phyloP scores from a whole-genome alignment of 2,797 vertebrate species.

The Bufotes viridis region DNA sequence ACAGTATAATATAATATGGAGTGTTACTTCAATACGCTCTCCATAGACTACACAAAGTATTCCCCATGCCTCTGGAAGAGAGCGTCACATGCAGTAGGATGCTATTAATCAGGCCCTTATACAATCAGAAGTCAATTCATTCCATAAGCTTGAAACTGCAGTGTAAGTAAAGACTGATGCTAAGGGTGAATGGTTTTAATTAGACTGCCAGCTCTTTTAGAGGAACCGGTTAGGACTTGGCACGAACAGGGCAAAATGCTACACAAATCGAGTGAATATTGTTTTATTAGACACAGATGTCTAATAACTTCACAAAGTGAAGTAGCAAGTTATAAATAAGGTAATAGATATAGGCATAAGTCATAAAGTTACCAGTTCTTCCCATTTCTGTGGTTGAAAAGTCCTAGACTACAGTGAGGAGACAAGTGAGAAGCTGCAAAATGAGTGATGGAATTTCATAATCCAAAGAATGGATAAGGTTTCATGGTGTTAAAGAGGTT shows the following conservation, averaged over 20 bases:
- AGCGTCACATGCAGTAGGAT: not conserved
- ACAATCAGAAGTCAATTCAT: not conserved
- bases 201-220: not conserved
- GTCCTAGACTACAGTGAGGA: not conserved
- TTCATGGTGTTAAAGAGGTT: not conserved
- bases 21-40: not conserved
- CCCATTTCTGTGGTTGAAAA: not conserved
- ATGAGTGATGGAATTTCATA: not conserved
- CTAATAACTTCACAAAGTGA: not conserved
- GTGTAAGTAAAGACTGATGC: not conserved
- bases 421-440: not conserved
- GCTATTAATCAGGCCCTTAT: not conserved
- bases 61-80: not conserved
- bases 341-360: not conserved
- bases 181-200: constrained; percentile 37
- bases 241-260: constrained; percentile 5
- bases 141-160: not conserved
- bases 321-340: not conserved
- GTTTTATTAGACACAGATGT: not conserved
- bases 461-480: not conserved
- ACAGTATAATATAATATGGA: not conserved
- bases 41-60: not conserved
- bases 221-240: constrained; percentile 17
- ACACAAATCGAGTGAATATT: not conserved
- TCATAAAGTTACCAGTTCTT: not conserved